Evolutionary conservation across 2,888 invertebrate species (phyloP).

Genomic region (Anarsia innoxiella): DNA sequence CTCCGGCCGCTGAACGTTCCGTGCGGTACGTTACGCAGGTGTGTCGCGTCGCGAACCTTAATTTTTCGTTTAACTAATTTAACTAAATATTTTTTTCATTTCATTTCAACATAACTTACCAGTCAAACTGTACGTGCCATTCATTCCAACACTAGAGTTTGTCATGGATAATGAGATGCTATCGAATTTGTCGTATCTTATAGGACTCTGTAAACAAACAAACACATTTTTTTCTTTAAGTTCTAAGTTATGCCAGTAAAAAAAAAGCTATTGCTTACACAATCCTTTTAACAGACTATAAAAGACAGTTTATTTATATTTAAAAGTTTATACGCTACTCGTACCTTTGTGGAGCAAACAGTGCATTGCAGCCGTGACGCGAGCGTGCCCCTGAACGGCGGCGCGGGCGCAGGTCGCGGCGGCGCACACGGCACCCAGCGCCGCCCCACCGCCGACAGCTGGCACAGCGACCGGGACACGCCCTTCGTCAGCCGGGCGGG

Average conservation of each 20-base stretch:
- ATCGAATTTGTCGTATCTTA: constrained; percentile 95
- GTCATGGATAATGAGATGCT: constrained; percentile 89
- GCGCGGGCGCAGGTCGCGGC: constrained; percentile 51
- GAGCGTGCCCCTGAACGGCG: constrained; percentile 61
- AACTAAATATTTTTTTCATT: no score
- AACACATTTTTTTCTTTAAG: no score
- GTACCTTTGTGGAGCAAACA: constrained; percentile 57
- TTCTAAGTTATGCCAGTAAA: no score
- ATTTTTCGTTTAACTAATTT: no score
- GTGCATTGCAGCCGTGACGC: constrained; percentile 64
- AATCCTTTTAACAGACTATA: no score
- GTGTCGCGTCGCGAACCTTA: no score
- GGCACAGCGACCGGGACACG: constrained; percentile 67
- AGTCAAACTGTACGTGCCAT: constrained; percentile 73
- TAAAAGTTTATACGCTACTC: no score
- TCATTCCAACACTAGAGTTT: constrained; percentile 73
- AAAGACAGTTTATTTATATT: no score
- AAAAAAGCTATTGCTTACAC: no score
- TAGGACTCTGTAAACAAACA: constrained; percentile 81
- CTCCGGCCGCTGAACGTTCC: no score
- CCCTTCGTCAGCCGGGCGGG: constrained; percentile 56
- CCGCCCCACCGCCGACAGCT: constrained; percentile 64
- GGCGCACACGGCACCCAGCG: constrained; percentile 43
- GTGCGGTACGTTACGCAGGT: no score
- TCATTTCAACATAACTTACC: constrained; percentile 38